Percentiles rank a stretch among this genome's conserved stretches.
Evolutionary conservation across 2,113 vertebrate genomes (phyloP).

Genomic region (Loxodonta africana): DNA sequence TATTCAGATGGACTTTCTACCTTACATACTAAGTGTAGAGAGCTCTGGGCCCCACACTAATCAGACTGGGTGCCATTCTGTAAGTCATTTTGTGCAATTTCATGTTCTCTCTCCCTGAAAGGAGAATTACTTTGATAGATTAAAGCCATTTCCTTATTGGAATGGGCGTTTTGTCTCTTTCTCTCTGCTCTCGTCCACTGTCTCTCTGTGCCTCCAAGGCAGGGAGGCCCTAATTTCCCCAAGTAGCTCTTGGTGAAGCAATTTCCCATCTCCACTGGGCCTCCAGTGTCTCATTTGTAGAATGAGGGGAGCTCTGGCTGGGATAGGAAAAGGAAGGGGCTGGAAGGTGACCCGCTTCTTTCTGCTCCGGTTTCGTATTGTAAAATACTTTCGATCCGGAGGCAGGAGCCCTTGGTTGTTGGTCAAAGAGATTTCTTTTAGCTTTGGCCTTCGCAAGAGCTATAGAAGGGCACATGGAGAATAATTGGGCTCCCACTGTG

Average conservation of each 20-base stretch:
- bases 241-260: slow-evolving; percentile 86
- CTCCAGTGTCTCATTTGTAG: slow-evolving; percentile 84
- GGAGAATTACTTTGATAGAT: slow-evolving; percentile 79
- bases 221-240: slow-evolving; percentile 84
- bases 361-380: slow-evolving; percentile 3
- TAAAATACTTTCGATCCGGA: slow-evolving; percentile 52
- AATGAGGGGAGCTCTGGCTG: slow-evolving; percentile 78
- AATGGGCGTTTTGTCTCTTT: slow-evolving; percentile 77
- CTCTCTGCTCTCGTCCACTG: slow-evolving; percentile 62
- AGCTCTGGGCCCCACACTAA: slow-evolving; percentile 72
- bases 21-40: slow-evolving; percentile 53
- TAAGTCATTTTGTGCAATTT: slow-evolving; percentile 84
- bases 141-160: slow-evolving; percentile 82
- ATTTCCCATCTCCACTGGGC: slow-evolving; percentile 83
- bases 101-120: slow-evolving; percentile 81
- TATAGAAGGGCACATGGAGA: not conserved
- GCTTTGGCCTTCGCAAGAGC: slow-evolving; percentile 18
- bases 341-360: slow-evolving; percentile 67
- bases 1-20: slow-evolving; percentile 50
- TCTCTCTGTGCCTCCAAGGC: slow-evolving; percentile 78
- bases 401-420: not conserved
- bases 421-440: slow-evolving; percentile 62
- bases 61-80: slow-evolving; percentile 74
- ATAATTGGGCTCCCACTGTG: not conserved
- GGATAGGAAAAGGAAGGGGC: slow-evolving; percentile 16